A percentile compares a stretch with the other conserved stretches of the same genome.
Conservation (phyloP, 2,113 vertebrate genomes). For the Oriolus oriolus region DNA sequence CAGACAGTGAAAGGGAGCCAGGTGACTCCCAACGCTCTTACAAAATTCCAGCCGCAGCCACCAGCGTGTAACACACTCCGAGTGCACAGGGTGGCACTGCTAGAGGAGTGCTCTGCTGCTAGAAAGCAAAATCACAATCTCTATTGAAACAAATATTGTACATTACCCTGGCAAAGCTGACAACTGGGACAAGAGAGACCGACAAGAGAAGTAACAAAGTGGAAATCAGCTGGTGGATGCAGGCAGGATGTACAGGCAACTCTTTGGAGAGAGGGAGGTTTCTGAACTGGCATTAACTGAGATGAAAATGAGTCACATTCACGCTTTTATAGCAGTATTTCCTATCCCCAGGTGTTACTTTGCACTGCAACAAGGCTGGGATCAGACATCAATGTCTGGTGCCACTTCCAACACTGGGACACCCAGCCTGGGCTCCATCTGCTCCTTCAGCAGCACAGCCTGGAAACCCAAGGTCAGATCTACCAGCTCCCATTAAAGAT, state of each 20-base stretch:
- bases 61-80: accelerated
- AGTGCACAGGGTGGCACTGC: background rate
- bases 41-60: background rate
- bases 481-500: background rate
- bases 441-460: background rate
- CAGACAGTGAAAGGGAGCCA: background rate
- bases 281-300: accelerated
- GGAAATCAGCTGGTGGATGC: background rate
- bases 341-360: background rate
- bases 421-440: background rate
- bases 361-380: background rate
- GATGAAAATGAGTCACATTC: background rate
- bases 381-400: accelerated
- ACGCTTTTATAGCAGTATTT: background rate
- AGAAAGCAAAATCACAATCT: background rate
- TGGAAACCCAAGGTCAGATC: background rate
- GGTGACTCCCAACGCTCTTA: background rate
- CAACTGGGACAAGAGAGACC: background rate
- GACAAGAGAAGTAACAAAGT: background rate
- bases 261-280: accelerated
- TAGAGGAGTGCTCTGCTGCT: background rate
- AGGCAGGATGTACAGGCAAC: background rate
- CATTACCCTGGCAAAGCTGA: background rate
- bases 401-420: accelerated
- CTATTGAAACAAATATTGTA: accelerated